Evolutionary conservation across 2,113 vertebrate genomes (phyloP), one percentile per base, ranked within the genome.

Genomic region (Sapayoa aenigma): DNA sequence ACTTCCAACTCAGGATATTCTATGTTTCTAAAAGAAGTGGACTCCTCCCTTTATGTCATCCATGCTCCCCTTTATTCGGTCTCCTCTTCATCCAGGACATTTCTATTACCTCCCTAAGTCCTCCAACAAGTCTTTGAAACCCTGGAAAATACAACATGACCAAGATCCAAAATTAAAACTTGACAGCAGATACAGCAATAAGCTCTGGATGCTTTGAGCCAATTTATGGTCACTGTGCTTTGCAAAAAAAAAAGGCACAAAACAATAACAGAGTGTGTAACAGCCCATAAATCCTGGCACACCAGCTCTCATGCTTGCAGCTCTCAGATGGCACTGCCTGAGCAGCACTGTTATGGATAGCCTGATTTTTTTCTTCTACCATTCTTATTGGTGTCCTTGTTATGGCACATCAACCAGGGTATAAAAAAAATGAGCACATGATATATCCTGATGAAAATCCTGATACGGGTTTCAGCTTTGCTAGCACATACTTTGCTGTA

Each of bases 121-220:
- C 68, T 84, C 39, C 65, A 75, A 14, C 6, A 59, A 73, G 25
- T 18, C 39, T 90, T 67, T 28, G 42, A 86, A 93, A 80, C 1
- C 2, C 7, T 59, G 27, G 49, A 83, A 87, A 88, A 58, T 7
- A 65, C 58, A 76, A 20, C 47, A 44, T 2, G 50, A 74, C 46
- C 82, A 63, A 59, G 63, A 83, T 37, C 11, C 71, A 95, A 69
- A 95, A 86, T 91, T 90, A 85, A 90, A 87, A 55, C 30, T 74
- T 52, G 67, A 87, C 72, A 85, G 71, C 17, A 95, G 59, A 83
- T 46, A 42, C 55, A 90, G 62, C 67, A 69, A 39, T 39, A 85
- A 72, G 25, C 44, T 89, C 27, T 49, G 49, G 47, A 78, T 82
- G 66, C 60, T 84, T 75, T 78, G 30, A 65, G 76, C 33, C 69